Evolutionary conservation across 2,113 vertebrate genomes (phyloP).

Genomic region (Pseudois nayaur): DNA sequence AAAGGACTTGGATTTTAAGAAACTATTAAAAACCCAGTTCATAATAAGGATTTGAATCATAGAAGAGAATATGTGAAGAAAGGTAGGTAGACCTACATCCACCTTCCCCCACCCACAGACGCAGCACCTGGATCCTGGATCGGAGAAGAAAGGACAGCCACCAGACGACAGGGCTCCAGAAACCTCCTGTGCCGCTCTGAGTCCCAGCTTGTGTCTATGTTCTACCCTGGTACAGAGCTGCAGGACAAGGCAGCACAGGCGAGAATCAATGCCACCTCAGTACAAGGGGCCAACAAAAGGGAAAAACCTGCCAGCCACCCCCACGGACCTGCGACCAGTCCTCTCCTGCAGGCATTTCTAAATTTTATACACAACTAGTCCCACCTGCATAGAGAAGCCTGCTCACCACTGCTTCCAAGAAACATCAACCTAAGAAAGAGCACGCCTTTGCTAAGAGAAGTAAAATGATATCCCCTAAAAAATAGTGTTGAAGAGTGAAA

Average conservation of each 20-base stretch:
- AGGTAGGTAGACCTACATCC: neutral
- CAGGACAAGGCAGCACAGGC: neutral
- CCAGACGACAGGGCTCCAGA: accelerated
- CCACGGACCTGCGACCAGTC: neutral
- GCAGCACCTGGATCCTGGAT: neutral
- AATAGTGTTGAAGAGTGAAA: neutral
- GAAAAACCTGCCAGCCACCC: neutral
- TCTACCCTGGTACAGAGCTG: neutral
- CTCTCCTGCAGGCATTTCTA: neutral
- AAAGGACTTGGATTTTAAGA: neutral
- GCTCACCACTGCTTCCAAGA: neutral
- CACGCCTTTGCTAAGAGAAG: neutral
- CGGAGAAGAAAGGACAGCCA: neutral
- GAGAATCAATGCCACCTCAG: neutral
- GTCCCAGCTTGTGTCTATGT: too few species aligned
- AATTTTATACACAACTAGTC: neutral
- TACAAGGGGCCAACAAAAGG: too few species aligned
- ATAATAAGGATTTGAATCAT: neutral
- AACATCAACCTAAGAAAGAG: neutral
- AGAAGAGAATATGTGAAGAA: neutral
- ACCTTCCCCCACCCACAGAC: accelerated
- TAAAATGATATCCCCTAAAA: neutral
- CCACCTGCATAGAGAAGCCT: too few species aligned
- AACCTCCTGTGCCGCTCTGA: neutral
- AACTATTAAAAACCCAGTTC: neutral